Conservation (phyloP, 2,888 invertebrate species). For the Tribolium freemani region DNA sequence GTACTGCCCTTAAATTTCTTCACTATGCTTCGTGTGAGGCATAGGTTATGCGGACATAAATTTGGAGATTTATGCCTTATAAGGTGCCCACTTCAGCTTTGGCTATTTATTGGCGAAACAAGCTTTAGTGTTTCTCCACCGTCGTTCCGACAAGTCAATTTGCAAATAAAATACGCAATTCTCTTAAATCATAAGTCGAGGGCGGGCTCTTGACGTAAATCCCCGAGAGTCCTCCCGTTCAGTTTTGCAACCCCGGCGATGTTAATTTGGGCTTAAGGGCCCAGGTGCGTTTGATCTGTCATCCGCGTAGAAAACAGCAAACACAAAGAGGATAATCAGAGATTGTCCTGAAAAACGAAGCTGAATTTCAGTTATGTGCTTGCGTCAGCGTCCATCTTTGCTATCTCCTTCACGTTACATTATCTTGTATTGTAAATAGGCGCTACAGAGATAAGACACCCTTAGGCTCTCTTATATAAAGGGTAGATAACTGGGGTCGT, state of each 20-base stretch:
- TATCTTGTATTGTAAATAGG: slow-evolving; percentile 40
- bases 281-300: slow-evolving; percentile 40
- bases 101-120: neutral
- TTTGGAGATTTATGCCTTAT: too few relatives aligned
- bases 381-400: slow-evolving; percentile 36
- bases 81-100: too few relatives aligned
- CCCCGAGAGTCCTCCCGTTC: slow-evolving; percentile 6
- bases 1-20: too few relatives aligned
- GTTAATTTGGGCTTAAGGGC: slow-evolving; percentile 28
- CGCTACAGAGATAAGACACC: slow-evolving; percentile 38
- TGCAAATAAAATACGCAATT: neutral
- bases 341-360: slow-evolving; percentile 35
- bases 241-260: neutral
- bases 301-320: slow-evolving; percentile 35
- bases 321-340: slow-evolving; percentile 37
- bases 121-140: neutral
- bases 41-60: too few relatives aligned
- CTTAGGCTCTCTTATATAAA: slow-evolving; percentile 38
- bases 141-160: neutral
- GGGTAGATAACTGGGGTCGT: slow-evolving; percentile 52
- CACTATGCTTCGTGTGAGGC: too few relatives aligned
- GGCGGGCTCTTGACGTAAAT: slow-evolving; percentile 14
- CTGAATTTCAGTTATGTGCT: slow-evolving; percentile 32
- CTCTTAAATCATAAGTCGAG: slow-evolving; percentile 20
- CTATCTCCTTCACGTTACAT: slow-evolving; percentile 38